Evolutionary conservation across 2,797 vertebrate species (phyloP).

Genomic region (Neomorphus geoffroyi): DNA sequence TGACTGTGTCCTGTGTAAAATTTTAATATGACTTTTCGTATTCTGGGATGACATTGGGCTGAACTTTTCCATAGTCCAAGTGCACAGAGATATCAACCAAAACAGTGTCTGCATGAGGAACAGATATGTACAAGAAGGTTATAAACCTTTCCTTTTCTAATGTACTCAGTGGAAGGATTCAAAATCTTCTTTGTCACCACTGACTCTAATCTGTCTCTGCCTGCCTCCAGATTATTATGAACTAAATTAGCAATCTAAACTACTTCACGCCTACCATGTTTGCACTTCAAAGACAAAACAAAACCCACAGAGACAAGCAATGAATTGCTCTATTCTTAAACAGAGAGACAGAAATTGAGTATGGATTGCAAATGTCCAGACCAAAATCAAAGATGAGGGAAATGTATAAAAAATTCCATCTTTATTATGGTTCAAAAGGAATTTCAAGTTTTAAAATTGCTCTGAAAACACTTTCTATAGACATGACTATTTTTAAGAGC

Average conservation of each 20-base stretch:
- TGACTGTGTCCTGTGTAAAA: background rate
- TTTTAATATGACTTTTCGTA: background rate
- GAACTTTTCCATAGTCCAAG: background rate
- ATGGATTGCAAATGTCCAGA: background rate
- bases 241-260: background rate
- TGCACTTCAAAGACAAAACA: background rate
- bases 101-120: background rate
- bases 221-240: background rate
- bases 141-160: background rate
- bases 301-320: background rate
- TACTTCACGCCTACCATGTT: background rate
- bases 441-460: background rate
- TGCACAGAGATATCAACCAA: background rate
- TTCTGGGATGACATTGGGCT: background rate
- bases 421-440: background rate
- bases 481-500: slow-evolving; percentile 17
- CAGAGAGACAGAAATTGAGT: background rate
- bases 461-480: background rate
- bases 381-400: background rate
- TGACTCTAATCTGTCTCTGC: background rate
- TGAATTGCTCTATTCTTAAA: background rate
- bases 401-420: background rate
- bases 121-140: background rate
- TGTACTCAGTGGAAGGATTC: background rate
- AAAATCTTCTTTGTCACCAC: background rate